Conservation (phyloP, 1,140 invertebrate species). For the Chelonus insularis region DNA sequence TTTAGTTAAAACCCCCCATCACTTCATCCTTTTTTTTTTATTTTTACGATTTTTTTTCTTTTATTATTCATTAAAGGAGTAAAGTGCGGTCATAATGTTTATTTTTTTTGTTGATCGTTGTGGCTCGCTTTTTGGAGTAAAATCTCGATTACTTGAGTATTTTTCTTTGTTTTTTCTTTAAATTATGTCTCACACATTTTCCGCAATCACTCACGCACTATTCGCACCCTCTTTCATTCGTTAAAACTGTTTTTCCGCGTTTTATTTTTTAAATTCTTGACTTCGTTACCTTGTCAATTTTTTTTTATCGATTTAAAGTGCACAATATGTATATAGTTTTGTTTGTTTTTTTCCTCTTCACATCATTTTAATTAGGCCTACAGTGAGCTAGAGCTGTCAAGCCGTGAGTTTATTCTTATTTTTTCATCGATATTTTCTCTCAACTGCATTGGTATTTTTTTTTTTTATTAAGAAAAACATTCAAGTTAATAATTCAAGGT, state of each 20-base stretch:
- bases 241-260: conserved; percentile 22
- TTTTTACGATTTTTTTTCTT: conserved; percentile 19
- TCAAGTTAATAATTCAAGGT: no score
- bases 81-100: conserved; percentile 31
- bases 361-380: conserved; percentile 53
- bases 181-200: conserved; percentile 23
- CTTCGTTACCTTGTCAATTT: not conserved
- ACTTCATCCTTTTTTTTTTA: conserved; percentile 15
- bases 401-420: conserved; percentile 21
- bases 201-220: conserved; percentile 29
- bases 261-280: not conserved
- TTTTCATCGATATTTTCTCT: conserved; percentile 11
- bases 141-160: conserved; percentile 39
- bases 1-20: no score
- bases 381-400: conserved; percentile 51
- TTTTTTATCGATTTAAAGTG: no score
- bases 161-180: conserved; percentile 23
- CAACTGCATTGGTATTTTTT: no score
- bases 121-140: conserved; percentile 39
- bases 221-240: conserved; percentile 30
- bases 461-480: no score
- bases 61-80: not conserved
- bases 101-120: conserved; percentile 40
- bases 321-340: conserved; percentile 17
- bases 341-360: conserved; percentile 9